These are phyloP conservation scores for mouse (Mus musculus) DNA, from an alignment of 2,113 vertebrate genomes.

Conservation along the genomic window DNA sequence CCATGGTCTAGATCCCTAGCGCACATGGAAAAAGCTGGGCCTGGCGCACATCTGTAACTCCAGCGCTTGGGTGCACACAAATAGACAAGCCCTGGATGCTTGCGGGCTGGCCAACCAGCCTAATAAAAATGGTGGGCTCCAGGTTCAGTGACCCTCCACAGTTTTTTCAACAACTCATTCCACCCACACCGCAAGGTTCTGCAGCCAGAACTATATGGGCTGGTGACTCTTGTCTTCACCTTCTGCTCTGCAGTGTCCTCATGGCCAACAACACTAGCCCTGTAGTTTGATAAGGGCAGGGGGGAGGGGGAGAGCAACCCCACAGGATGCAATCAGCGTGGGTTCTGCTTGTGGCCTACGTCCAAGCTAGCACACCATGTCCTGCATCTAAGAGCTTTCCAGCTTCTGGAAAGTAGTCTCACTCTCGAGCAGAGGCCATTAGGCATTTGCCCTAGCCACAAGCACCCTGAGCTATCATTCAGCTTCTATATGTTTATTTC, in stretches of 20 bases:
- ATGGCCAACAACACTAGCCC: neutral
- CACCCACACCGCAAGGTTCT: rapidly evolving
- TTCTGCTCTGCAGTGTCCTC: neutral
- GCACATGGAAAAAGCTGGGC: neutral
- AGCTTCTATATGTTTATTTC: neutral
- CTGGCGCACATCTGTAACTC: neutral
- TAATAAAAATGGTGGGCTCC: neutral
- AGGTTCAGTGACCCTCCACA: neutral
- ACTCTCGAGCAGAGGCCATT: too few relatives aligned
- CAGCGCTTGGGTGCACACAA: neutral
- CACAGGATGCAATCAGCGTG: too few relatives aligned
- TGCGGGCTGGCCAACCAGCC: neutral
- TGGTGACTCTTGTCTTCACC: neutral
- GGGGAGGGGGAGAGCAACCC: rapidly evolving
- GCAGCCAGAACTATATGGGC: rapidly evolving
- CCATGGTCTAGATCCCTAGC: too few relatives aligned
- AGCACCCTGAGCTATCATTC: neutral
- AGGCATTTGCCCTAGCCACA: rapidly evolving
- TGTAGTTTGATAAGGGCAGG: neutral
- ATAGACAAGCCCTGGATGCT: neutral
- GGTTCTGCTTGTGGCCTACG: neutral
- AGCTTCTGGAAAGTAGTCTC: neutral
- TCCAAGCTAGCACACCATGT: neutral
- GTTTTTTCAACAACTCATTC: neutral
- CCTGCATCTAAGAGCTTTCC: neutral